Evolutionary conservation across 2,888 invertebrate genomes (phyloP).

Genomic region (Gari tellinella): DNA sequence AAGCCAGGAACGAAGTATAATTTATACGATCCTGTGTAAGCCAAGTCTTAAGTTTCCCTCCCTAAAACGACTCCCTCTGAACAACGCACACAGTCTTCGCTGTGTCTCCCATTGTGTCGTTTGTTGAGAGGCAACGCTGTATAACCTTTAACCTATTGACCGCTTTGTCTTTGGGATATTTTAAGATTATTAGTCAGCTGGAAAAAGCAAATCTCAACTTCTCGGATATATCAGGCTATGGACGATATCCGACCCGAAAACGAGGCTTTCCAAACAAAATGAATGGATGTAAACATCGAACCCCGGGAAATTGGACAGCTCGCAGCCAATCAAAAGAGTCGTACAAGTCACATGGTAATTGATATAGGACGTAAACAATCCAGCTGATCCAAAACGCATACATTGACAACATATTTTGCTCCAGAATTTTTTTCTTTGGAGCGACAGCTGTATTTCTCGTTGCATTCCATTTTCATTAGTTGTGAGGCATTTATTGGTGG

Average conservation of each 20-base stretch:
- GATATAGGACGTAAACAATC: slow-evolving; percentile 46
- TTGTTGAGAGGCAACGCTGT: too few species aligned
- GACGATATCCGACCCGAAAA: background rate
- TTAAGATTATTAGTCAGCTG: too few species aligned
- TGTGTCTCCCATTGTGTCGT: too few species aligned
- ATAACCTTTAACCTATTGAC: too few species aligned
- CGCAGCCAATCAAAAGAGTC: background rate
- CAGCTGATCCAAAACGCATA: background rate
- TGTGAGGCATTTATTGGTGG: background rate
- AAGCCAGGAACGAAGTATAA: too few species aligned
- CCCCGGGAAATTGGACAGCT: slow-evolving; percentile 13
- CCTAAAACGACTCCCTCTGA: too few species aligned
- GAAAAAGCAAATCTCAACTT: too few species aligned
- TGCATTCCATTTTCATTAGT: background rate
- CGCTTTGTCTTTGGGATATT: too few species aligned
- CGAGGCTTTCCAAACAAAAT: slow-evolving; percentile 6
- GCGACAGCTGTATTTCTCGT: background rate
- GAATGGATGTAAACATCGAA: slow-evolving; percentile 13
- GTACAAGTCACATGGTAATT: slow-evolving; percentile 29
- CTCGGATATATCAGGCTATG: too few species aligned
- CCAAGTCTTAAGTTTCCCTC: too few species aligned
- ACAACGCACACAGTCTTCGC: too few species aligned
- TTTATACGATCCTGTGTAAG: too few species aligned
- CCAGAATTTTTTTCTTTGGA: background rate
- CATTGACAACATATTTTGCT: slow-evolving; percentile 1